Evolutionary conservation across 2,113 vertebrate species (phyloP).

Genomic region (Ciconia stormi): DNA sequence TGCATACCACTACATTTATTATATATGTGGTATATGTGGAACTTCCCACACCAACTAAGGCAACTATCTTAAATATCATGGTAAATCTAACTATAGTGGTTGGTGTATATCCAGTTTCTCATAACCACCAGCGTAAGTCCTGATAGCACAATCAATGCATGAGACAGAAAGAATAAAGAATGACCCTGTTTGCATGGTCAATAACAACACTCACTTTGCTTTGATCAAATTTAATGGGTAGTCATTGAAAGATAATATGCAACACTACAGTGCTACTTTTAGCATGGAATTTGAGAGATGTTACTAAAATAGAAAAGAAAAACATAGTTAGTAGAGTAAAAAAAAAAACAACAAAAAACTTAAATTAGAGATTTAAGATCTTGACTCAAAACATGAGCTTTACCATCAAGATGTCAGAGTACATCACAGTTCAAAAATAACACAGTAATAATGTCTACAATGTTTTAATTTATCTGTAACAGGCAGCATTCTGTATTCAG

Average conservation of each 20-base stretch:
- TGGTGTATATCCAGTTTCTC: background rate
- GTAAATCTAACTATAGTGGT: background rate
- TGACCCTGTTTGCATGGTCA: constrained; percentile 9
- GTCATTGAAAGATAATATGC: constrained; percentile 30
- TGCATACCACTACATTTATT: background rate
- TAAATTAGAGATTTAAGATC: background rate
- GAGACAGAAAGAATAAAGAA: constrained; percentile 24
- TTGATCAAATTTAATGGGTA: constrained; percentile 16
- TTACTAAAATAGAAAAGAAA: background rate
- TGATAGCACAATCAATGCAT: constrained; percentile 15
- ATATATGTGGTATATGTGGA: background rate
- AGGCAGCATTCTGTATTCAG: background rate
- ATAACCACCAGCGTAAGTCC: background rate
- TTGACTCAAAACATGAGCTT: background rate
- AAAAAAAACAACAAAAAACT: background rate
- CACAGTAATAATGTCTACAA: background rate
- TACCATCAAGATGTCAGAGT: background rate
- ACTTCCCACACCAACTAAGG: background rate
- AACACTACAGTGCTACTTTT: background rate
- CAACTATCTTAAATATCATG: background rate
- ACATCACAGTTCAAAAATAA: background rate
- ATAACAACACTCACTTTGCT: constrained; percentile 26
- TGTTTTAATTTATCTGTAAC: background rate
- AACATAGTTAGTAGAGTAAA: background rate
- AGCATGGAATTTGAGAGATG: background rate